Evolutionary conservation across 2,113 vertebrate species (phyloP), one percentile per base, ranked within the genome.

Genomic region (Hippocampus abdominalis): DNA sequence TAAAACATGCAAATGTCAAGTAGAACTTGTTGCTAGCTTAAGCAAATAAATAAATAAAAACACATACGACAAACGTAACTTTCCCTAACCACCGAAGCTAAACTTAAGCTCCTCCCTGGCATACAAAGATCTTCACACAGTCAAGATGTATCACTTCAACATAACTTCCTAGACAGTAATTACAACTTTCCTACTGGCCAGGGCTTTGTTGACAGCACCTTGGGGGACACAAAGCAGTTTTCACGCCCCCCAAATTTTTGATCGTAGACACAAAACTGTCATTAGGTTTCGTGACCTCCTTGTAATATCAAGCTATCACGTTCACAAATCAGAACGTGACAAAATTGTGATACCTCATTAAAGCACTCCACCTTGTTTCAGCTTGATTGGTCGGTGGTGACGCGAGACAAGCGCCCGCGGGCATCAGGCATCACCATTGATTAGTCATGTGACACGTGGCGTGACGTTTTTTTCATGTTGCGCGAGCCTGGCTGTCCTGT

Each of bases 361-460:
- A 40, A 63, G 21, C 61, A 23, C 36, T 63, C 6, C 36, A 63
- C 61, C 36, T 63, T 63, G 36, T 63, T 63, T 63, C 40, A 20
- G 32, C 4, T 39, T 63, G 61, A 63, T 42, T 23, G 61, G 32
- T 40, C 8, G 3, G 36, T 7, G 18, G 36, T 15, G 36, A 10
- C 21, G 32, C 9, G 9, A 23, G 21, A 63, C 36, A 20, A 20
- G 11, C 36, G 61, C 61, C 61, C 36, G 36, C 5, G 61, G 61
- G 21, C 61, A n/a, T 63, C 61, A 63, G 20, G 36, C 61, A 63
- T 63, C 61, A 40, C 36, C 20, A 39, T 63, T 27, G 61, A 63
- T 63, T 63, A 63, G 61, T 63, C 61, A 63, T 63, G 20, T 63
- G 61, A 63, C 61, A 63, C 36, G 61, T 3, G 21, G 36, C 36